Conservation (phyloP, 2,888 invertebrate species). For the Pyrocoelia pectoralis region DNA sequence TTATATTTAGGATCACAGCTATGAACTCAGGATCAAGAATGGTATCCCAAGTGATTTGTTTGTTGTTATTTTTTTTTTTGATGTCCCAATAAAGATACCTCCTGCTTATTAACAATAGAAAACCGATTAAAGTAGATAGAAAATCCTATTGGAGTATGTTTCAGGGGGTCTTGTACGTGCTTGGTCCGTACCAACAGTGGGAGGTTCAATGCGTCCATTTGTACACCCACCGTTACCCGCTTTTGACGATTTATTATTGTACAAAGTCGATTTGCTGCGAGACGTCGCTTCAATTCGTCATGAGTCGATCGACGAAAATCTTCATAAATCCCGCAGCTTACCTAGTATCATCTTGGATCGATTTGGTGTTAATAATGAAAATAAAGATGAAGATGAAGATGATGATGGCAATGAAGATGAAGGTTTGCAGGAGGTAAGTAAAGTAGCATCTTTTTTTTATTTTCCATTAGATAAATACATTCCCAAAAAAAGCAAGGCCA, state of each 20-base stretch:
- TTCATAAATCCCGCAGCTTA: constrained; percentile 52
- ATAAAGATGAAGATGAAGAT: not conserved
- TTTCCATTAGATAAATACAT: too few relatives aligned
- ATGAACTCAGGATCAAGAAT: too few relatives aligned
- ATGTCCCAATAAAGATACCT: too few relatives aligned
- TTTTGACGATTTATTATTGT: constrained; percentile 83
- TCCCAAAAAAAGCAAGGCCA: too few relatives aligned
- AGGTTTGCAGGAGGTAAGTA: constrained; percentile 55
- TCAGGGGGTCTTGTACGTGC: constrained; percentile 57
- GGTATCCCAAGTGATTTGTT: too few relatives aligned
- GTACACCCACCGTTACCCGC: constrained; percentile 83
- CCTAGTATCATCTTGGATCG: constrained; percentile 38
- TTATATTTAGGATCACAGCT: too few relatives aligned
- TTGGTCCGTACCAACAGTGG: constrained; percentile 59
- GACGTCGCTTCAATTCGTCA: constrained; percentile 72
- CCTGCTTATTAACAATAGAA: not conserved
- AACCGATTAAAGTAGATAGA: not conserved
- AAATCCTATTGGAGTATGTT: constrained; percentile 15
- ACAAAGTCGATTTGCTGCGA: constrained; percentile 83
- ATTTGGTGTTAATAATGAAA: not conserved
- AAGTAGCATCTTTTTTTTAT: not conserved
- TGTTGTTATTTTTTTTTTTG: too few relatives aligned
- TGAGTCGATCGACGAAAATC: constrained; percentile 32
- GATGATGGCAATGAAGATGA: constrained; percentile 49
- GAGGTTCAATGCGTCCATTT: constrained; percentile 65